These are phyloP conservation scores for Parascotia fuliginaria DNA, from an alignment of 2,888 invertebrate species.

Conservation along the genomic window DNA sequence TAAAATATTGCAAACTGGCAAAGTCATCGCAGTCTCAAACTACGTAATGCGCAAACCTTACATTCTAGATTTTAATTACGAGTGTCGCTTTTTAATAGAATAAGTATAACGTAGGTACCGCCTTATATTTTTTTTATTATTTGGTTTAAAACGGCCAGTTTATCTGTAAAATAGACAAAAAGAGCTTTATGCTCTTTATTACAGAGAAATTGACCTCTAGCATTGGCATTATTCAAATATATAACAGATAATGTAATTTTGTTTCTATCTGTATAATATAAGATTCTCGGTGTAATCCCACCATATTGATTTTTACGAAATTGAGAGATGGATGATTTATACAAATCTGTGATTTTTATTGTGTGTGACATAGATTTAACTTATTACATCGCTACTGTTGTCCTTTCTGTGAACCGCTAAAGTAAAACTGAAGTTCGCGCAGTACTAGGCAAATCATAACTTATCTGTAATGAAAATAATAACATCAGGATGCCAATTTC, in stretches of 20 bases:
- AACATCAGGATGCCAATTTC: too few relatives aligned
- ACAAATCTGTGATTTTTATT: slow-evolving; percentile 45
- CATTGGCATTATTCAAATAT: slow-evolving; percentile 11
- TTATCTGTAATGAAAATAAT: too few relatives aligned
- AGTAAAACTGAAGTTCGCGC: too few relatives aligned
- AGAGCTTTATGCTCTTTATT: background rate
- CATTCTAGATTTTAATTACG: slow-evolving; percentile 8
- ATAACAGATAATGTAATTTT: slow-evolving; percentile 12
- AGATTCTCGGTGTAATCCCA: slow-evolving; percentile 35
- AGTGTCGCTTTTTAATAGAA: slow-evolving; percentile 35
- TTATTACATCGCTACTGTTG: background rate
- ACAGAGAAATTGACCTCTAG: background rate
- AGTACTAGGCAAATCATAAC: too few relatives aligned
- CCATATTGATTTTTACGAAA: slow-evolving; percentile 24
- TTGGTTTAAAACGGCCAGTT: slow-evolving; percentile 1
- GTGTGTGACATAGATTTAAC: slow-evolving; percentile 24
- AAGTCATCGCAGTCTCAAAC: background rate
- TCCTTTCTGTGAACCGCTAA: background rate
- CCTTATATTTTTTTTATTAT: slow-evolving; percentile 23
- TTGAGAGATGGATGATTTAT: slow-evolving; percentile 30
- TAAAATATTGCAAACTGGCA: background rate
- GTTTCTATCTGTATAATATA: slow-evolving; percentile 14
- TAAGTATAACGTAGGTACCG: slow-evolving; percentile 40
- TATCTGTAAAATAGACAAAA: background rate
- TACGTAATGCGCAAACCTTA: background rate